Evolutionary conservation across 2,888 invertebrate genomes (phyloP), one percentile per base, ranked within the genome.

Genomic region (Acrobasis repandana): DNA sequence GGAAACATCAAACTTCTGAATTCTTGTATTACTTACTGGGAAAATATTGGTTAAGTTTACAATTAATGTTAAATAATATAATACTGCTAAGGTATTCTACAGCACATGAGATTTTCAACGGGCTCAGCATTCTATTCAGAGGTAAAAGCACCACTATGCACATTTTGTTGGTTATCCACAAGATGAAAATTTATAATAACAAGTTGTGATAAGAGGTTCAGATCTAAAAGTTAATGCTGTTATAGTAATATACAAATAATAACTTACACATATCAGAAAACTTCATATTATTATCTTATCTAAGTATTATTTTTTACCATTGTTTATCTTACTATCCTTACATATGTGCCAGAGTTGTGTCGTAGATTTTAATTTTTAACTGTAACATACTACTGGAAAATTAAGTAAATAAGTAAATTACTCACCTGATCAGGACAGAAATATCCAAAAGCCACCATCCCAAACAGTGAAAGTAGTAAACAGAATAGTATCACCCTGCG

Each of bases 391-490:
- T 11, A n/a, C 11, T 14, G 11, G 14, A 14, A 18, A 28, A 8
- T 14, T 14, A 28, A 28, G 6, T 56, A 50, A 43, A 62, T 43
- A n/a, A 14, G 43, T 4, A 43, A 15, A 18, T 43, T 34, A 68
- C 94, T 93, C 79, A 96, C 95, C 93, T 96, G 96, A 85, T 97
- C 97, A 68, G 97, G 96, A 83, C 97, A 97, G 82, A 97, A 97
- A 87, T 97, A 97, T 77, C 97, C 97, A 84, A 97, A 96, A 77
- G 96, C 97, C 73, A 97, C 94, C 87, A 97, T 97, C 71, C 97
- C 97, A 83, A 96, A 96, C 68, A 97, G 93, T 72, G 96, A 96
- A 79, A 97, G 93, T 75, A 95, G 93, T 79, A 97, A 93, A 91
- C 97, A 97, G 88, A 97, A 94, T 79, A 96, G 93, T 80, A 96